These are phyloP conservation scores for Stegodyphus mimosarum DNA, from an alignment of 1,140 invertebrate species.

Conservation along the genomic window DNA sequence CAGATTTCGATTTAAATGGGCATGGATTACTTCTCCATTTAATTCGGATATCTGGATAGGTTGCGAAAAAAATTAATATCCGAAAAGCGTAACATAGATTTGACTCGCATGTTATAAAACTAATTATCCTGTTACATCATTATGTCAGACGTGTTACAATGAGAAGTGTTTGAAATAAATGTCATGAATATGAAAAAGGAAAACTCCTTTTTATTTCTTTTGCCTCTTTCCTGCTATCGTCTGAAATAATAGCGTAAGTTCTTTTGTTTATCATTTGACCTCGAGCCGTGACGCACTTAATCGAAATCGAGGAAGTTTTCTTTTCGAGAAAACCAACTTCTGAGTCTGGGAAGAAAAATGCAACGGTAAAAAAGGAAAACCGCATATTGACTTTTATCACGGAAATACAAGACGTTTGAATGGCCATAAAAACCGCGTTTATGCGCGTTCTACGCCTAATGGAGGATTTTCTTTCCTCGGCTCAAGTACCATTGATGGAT, in stretches of 20 bases:
- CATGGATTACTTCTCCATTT: too few species aligned
- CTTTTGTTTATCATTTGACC: slow-evolving; percentile 16
- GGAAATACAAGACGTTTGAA: background rate
- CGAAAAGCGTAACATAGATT: too few species aligned
- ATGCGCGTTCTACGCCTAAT: background rate
- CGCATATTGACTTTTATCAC: background rate
- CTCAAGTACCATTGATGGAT: too few species aligned
- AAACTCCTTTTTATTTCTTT: background rate
- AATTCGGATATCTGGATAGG: too few species aligned
- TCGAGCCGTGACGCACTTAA: background rate
- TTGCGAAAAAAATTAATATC: too few species aligned
- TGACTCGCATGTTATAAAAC: too few species aligned
- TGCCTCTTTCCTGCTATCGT: background rate
- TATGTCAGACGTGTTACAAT: too few species aligned
- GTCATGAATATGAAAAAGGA: too few species aligned
- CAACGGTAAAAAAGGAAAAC: background rate
- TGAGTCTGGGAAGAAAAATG: too few species aligned
- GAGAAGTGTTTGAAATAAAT: too few species aligned
- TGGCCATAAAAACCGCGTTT: slow-evolving; percentile 12
- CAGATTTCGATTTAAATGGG: too few species aligned
- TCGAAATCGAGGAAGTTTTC: slow-evolving; percentile 27
- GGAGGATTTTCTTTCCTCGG: background rate
- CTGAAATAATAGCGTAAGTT: background rate
- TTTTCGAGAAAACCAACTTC: background rate
- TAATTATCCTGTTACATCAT: too few species aligned